Percentiles rank a stretch among this genome's conserved stretches.
Evolutionary conservation across 2,888 invertebrate genomes (phyloP).

Genomic region (Tachina fera): DNA sequence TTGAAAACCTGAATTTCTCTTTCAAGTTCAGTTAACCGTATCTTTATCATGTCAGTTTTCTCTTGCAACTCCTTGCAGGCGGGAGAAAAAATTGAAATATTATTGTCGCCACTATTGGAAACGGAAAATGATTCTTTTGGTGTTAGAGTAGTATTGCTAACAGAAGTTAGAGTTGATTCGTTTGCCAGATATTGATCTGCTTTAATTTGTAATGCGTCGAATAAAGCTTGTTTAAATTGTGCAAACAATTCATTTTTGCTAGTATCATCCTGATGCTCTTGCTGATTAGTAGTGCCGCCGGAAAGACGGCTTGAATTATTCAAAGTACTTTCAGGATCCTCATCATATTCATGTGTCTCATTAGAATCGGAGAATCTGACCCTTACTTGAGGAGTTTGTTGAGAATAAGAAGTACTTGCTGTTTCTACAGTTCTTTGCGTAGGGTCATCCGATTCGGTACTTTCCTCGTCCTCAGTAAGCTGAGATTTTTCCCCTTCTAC

Average conservation of each 20-base stretch:
- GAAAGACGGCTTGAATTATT: conserved; percentile 43
- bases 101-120: background rate
- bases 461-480: conserved; percentile 36
- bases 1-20: conserved; percentile 85
- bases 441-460: conserved; percentile 37
- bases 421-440: conserved; percentile 67
- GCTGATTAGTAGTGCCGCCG: background rate
- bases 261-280: conserved; percentile 42
- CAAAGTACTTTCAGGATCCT: conserved; percentile 55
- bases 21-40: conserved; percentile 87
- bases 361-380: conserved; percentile 78
- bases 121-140: conserved; percentile 37
- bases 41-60: conserved; percentile 80
- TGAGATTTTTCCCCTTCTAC: conserved; percentile 49
- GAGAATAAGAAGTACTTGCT: conserved; percentile 44
- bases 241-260: conserved; percentile 75
- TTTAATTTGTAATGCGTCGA: conserved; percentile 76
- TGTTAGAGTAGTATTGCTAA: conserved; percentile 54
- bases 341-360: conserved; percentile 77
- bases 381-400: conserved; percentile 65
- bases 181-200: conserved; percentile 60
- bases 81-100: background rate
- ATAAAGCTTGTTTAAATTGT: conserved; percentile 77
- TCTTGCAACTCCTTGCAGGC: conserved; percentile 74
- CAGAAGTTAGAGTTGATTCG: conserved; percentile 12